Percentiles rank a stretch among this genome's conserved stretches.
Conservation (phyloP, 2,888 invertebrate species). For the Apeira syringaria region DNA sequence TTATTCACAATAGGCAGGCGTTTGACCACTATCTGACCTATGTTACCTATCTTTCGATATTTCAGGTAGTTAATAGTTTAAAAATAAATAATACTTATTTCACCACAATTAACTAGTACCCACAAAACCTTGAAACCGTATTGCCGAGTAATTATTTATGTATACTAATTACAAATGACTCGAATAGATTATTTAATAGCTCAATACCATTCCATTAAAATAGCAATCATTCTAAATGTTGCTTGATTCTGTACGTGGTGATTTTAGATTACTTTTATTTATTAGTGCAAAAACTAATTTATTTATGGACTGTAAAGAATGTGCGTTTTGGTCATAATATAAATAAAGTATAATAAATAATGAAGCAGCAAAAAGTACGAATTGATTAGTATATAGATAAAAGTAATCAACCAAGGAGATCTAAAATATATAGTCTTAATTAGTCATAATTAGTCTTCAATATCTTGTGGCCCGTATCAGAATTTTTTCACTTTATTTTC, state of each 20-base stretch:
- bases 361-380: no score
- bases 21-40: no score
- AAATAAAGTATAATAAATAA: no score
- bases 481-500: no score
- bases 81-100: background rate
- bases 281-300: conserved; percentile 12
- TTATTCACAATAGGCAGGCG: no score
- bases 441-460: no score
- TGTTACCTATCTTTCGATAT: no score
- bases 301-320: background rate
- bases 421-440: no score
- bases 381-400: no score
- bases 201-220: conserved; percentile 23
- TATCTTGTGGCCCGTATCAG: no score
- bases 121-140: background rate
- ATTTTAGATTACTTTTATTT: conserved; percentile 13
- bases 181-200: conserved; percentile 22
- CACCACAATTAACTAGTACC: conserved; percentile 2
- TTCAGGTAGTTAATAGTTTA: no score
- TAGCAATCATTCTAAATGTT: conserved; percentile 27
- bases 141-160: conserved; percentile 10
- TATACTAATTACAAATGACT: conserved; percentile 9
- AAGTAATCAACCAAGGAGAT: no score
- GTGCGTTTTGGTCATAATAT: background rate
- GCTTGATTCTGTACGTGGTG: conserved; percentile 5